A percentile compares a stretch with the other conserved stretches of the same genome.
phyloP scores from a whole-genome alignment of 53 echinoderm and acorn worm genomes.

The Holothuria scabra region DNA sequence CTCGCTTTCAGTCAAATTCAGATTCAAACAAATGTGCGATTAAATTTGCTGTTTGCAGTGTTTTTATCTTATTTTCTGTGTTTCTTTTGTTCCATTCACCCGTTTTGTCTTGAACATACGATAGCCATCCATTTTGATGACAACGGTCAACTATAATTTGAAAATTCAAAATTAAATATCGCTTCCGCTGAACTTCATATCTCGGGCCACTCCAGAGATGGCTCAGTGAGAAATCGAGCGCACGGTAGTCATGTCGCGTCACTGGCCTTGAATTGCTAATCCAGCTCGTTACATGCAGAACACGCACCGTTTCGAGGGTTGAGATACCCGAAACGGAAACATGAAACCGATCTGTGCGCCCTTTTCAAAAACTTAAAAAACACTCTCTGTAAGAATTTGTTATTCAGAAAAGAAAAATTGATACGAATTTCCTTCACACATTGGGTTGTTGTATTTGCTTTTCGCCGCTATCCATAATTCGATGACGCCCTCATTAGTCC shows the following conservation, averaged over 20 bases:
- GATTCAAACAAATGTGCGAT: no score
- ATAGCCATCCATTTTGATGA: no score
- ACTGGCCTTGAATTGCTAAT: slow-evolving; percentile 40
- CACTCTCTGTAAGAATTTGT: slow-evolving; percentile 22
- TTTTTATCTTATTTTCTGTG: no score
- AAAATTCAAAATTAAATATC: slow-evolving; percentile 11
- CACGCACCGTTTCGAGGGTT: slow-evolving; percentile 26
- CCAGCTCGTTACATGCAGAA: slow-evolving; percentile 22
- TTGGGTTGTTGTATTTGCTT: slow-evolving; percentile 22
- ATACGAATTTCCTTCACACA: slow-evolving; percentile 31
- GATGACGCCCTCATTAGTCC: no score
- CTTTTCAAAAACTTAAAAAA: slow-evolving; percentile 30
- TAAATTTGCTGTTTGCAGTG: no score
- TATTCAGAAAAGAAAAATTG: slow-evolving; percentile 30
- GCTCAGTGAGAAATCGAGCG: slow-evolving; percentile 31
- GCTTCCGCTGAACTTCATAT: neutral
- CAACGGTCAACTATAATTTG: no score
- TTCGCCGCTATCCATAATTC: slow-evolving; percentile 2
- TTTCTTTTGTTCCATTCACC: no score
- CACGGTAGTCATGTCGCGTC: slow-evolving; percentile 18
- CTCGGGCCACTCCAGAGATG: slow-evolving; percentile 20
- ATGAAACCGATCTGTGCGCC: slow-evolving; percentile 5
- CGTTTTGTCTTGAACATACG: no score
- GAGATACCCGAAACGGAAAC: slow-evolving; percentile 38
- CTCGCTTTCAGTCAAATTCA: no score